Evolutionary conservation across 2,797 vertebrate species (phyloP).

Genomic region (Sebastes nivosus): DNA sequence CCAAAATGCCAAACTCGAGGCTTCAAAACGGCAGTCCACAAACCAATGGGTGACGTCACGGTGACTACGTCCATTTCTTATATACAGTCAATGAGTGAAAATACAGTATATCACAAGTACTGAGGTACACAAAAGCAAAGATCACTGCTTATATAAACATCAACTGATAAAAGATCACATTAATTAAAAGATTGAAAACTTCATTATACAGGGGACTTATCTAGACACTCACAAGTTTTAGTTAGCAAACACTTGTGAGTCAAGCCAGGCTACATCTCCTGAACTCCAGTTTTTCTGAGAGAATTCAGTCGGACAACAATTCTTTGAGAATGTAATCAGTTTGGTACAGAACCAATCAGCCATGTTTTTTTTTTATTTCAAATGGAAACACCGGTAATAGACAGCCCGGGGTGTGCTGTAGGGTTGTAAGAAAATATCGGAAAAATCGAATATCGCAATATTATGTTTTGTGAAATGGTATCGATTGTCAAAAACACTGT

Average conservation of each 20-base stretch:
- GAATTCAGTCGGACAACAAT: background rate
- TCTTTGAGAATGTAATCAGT: background rate
- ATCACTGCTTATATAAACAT: background rate
- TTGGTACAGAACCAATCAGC: background rate
- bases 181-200: background rate
- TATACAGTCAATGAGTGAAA: background rate
- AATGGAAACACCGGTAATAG: background rate
- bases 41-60: background rate
- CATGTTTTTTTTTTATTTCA: background rate
- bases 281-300: background rate
- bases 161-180: background rate
- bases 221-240: background rate
- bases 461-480: no score
- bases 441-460: no score
- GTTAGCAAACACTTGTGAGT: background rate
- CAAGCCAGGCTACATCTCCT: background rate
- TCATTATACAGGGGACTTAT: background rate
- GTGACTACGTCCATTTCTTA: no score
- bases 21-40: background rate
- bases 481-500: no score
- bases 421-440: no score
- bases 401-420: background rate
- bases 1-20: background rate
- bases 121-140: background rate
- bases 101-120: background rate